A percentile compares a stretch with the other conserved stretches of the same genome.
phyloP scores from a whole-genome alignment of 2,113 vertebrate species.

The Mobula birostris region DNA sequence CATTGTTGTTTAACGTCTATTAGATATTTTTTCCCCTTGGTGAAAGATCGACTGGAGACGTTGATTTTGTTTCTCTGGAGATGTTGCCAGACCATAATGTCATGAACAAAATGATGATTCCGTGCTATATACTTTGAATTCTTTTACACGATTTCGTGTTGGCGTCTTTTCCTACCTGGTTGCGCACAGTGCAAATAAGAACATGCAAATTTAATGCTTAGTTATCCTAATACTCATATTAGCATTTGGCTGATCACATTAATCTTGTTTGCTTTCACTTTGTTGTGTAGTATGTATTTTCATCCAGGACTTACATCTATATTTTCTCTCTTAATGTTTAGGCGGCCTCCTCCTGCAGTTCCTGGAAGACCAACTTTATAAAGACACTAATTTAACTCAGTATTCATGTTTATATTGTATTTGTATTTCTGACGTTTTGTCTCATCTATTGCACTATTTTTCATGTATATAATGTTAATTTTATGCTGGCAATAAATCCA shows the following conservation, averaged over 20 bases:
- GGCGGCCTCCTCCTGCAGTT: conserved; percentile 56
- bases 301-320: conserved; percentile 43
- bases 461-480: conserved; percentile 53
- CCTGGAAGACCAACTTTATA: conserved; percentile 56
- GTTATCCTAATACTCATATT: background rate
- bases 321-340: conserved; percentile 51
- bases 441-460: conserved; percentile 50
- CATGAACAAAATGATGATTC: background rate
- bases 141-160: background rate
- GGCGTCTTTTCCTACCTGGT: background rate
- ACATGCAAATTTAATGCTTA: background rate
- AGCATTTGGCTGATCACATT: background rate
- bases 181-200: background rate
- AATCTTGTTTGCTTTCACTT: conserved; percentile 4
- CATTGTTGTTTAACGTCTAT: background rate
- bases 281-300: conserved; percentile 43
- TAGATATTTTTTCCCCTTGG: background rate
- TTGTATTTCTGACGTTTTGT: conserved; percentile 38
- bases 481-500: conserved; percentile 45
- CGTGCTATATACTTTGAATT: background rate
- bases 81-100: background rate
- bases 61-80: background rate
- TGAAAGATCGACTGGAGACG: background rate
- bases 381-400: conserved; percentile 41
- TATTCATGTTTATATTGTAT: conserved; percentile 41